Percentiles rank a stretch among this genome's conserved stretches.
Evolutionary conservation across 2,888 invertebrate species (phyloP).

Genomic region (Pristionchus maxplancki): DNA sequence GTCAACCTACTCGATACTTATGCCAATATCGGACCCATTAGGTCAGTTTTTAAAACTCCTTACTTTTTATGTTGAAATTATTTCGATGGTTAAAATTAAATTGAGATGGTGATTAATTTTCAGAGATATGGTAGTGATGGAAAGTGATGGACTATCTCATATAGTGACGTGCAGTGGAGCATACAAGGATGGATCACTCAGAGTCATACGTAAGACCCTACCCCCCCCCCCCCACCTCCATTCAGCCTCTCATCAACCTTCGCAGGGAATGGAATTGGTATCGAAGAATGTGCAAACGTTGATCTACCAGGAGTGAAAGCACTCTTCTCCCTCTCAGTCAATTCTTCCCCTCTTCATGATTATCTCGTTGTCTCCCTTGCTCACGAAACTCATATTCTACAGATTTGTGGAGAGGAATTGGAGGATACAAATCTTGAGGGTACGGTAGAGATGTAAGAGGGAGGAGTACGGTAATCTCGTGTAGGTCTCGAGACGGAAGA

Average conservation of each 20-base stretch:
- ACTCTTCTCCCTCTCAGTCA: slow-evolving; percentile 57
- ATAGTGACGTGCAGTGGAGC: slow-evolving; percentile 97
- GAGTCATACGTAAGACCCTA: slow-evolving; percentile 86
- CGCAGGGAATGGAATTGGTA: slow-evolving; percentile 92
- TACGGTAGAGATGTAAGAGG: neutral
- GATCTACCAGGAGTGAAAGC: slow-evolving; percentile 81
- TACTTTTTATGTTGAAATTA: too few species aligned
- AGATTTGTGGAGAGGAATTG: slow-evolving; percentile 94
- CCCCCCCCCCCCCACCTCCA: neutral
- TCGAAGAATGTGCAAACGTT: slow-evolving; percentile 92
- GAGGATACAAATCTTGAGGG: slow-evolving; percentile 84
- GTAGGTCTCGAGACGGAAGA: slow-evolving; percentile 91
- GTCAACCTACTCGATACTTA: slow-evolving; percentile 93
- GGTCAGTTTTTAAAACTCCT: too few species aligned
- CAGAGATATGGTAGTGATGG: slow-evolving; percentile 66
- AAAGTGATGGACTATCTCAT: slow-evolving; percentile 91
- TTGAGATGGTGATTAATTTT: too few species aligned
- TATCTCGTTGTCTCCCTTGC: slow-evolving; percentile 95
- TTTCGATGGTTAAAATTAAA: too few species aligned
- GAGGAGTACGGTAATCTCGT: slow-evolving; percentile 79
- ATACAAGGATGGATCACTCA: slow-evolving; percentile 95
- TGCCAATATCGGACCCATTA: slow-evolving; percentile 96
- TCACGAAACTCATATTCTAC: slow-evolving; percentile 88
- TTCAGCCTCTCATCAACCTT: neutral
- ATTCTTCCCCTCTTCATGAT: slow-evolving; percentile 82